Conservation (phyloP, 2,888 invertebrate species). For the Octodonta nipae region DNA sequence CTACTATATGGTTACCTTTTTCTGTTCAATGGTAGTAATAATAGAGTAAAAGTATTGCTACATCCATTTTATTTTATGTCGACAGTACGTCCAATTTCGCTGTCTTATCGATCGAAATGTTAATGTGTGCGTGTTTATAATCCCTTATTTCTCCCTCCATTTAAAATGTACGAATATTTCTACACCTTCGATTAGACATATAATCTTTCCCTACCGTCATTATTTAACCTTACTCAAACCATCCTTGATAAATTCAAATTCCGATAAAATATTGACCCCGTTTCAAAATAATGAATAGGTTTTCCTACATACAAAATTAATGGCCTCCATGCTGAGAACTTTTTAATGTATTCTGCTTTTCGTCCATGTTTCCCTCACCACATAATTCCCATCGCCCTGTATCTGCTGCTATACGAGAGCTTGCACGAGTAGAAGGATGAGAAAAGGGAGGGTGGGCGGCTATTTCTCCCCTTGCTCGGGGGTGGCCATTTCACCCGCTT, state of each 20-base stretch:
- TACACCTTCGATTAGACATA: too few relatives aligned
- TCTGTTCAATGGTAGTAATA: too few relatives aligned
- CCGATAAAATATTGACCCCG: conserved; percentile 21
- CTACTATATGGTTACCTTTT: too few relatives aligned
- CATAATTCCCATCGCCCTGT: conserved; percentile 18
- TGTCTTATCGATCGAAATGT: too few relatives aligned
- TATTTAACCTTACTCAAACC: not conserved
- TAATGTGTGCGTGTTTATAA: too few relatives aligned
- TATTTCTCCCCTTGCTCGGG: conserved; percentile 12
- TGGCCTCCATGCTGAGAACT: conserved; percentile 20
- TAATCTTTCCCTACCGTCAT: not conserved
- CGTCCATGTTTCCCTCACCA: conserved; percentile 16
- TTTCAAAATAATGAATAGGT: conserved; percentile 18
- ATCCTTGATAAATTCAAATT: conserved; percentile 1
- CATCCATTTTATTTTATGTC: too few relatives aligned
- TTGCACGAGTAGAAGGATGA: conserved; percentile 24
- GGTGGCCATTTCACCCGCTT: conserved; percentile 20
- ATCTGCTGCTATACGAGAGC: conserved; percentile 11
- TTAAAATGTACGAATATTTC: too few relatives aligned
- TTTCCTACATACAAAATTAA: conserved; percentile 22
- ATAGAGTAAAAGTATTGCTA: too few relatives aligned
- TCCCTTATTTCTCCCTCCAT: too few relatives aligned
- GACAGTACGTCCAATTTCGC: too few relatives aligned
- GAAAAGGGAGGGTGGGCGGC: conserved; percentile 18
- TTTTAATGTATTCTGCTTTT: conserved; percentile 23